A percentile compares a stretch with the other conserved stretches of the same genome.
Evolutionary conservation across 2,797 vertebrate species (phyloP).

Genomic region (Argyrosomus regius): DNA sequence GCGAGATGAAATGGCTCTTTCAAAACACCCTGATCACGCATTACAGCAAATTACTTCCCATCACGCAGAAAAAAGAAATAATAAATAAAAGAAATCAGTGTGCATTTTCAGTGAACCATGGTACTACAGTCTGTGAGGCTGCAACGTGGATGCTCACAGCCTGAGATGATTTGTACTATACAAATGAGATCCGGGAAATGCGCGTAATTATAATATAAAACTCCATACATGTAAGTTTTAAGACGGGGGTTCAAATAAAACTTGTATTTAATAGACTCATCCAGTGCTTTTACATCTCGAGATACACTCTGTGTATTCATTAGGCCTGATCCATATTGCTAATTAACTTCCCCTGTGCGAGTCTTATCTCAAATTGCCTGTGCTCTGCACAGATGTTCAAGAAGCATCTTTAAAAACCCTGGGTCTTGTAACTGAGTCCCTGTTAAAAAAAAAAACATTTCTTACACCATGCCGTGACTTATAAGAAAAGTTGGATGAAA

Average conservation of each 20-base stretch:
- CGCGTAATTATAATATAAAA: constrained; percentile 66
- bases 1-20: constrained; percentile 72
- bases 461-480: constrained; percentile 47
- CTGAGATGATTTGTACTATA: constrained; percentile 58
- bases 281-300: constrained; percentile 62
- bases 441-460: constrained; percentile 28
- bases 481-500: constrained; percentile 62
- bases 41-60: constrained; percentile 81
- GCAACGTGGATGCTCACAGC: constrained; percentile 46
- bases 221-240: constrained; percentile 51
- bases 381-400: constrained; percentile 77
- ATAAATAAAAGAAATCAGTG: constrained; percentile 80
- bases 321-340: constrained; percentile 76
- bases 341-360: constrained; percentile 75
- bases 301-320: constrained; percentile 74
- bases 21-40: constrained; percentile 73
- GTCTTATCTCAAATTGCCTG: constrained; percentile 75
- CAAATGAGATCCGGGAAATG: constrained; percentile 66
- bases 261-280: constrained; percentile 69
- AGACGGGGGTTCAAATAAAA: constrained; percentile 57
- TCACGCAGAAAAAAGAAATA: constrained; percentile 60
- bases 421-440: constrained; percentile 54
- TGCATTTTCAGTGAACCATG: constrained; percentile 65
- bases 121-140: constrained; percentile 38
- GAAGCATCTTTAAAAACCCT: constrained; percentile 66